phyloP scores from a whole-genome alignment of 2,888 invertebrate species.

The Caenorhabditis uteleia region DNA sequence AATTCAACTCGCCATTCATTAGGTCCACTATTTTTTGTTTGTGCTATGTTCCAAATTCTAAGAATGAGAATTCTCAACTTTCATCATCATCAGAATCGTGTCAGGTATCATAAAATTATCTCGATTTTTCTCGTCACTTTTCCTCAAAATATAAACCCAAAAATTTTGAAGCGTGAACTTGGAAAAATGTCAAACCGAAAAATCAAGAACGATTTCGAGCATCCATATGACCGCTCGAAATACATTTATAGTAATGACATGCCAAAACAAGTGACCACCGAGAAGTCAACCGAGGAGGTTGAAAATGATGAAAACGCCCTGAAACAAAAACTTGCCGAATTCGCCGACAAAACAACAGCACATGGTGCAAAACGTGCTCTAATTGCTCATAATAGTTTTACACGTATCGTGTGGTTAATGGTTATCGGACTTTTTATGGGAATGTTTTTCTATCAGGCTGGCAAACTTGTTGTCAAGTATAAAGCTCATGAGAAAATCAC shows the following conservation, averaged over 20 bases:
- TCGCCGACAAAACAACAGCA: slow-evolving; percentile 56
- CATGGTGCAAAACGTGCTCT: slow-evolving; percentile 56
- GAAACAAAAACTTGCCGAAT: slow-evolving; percentile 25
- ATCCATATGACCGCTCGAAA: slow-evolving; percentile 24
- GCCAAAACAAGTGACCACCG: slow-evolving; percentile 9
- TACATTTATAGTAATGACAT: slow-evolving; percentile 43
- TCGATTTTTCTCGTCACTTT: background rate
- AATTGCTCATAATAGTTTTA: slow-evolving; percentile 33
- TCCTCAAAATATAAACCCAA: background rate
- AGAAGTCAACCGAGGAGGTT: slow-evolving; percentile 10
- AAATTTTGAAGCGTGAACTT: background rate
- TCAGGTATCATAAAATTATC: no score
- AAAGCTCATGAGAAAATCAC: slow-evolving; percentile 53
- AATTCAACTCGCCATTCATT: no score
- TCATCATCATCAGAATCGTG: no score
- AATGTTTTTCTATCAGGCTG: slow-evolving; percentile 39
- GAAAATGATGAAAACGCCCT: background rate
- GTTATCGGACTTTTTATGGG: slow-evolving; percentile 27
- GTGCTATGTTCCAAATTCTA: no score
- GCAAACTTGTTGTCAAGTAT: slow-evolving; percentile 39
- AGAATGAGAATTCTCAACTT: no score
- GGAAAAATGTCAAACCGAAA: slow-evolving; percentile 22
- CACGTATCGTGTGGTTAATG: slow-evolving; percentile 39
- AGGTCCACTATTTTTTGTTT: no score
- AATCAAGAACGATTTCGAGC: slow-evolving; percentile 18